These are phyloP conservation scores for Hypsopygia costalis DNA, from an alignment of 2,888 invertebrate species.

Conservation along the genomic window DNA sequence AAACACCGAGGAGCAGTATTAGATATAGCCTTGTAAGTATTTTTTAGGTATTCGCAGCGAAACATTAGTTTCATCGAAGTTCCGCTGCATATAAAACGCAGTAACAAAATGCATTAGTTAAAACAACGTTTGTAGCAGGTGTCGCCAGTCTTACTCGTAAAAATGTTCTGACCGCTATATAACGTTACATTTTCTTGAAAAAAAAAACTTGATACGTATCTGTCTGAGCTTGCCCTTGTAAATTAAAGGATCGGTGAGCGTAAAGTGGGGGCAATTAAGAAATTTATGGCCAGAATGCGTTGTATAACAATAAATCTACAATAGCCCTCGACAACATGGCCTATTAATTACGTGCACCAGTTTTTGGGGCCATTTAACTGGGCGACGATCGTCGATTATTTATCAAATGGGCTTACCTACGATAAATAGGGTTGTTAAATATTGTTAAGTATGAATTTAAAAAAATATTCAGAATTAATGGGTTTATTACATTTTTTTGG, in stretches of 20 bases:
- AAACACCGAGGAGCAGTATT: too few species aligned
- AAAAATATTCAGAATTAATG: too few species aligned
- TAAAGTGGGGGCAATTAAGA: conserved; percentile 72
- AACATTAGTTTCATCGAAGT: too few species aligned
- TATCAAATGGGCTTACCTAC: conserved; percentile 17
- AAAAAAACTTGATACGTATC: conserved; percentile 50
- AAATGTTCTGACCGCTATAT: neutral
- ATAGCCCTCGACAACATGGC: conserved; percentile 58
- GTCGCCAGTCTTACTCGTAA: neutral
- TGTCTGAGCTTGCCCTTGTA: conserved; percentile 67
- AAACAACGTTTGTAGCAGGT: neutral
- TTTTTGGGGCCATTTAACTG: conserved; percentile 37
- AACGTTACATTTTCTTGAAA: conserved; percentile 25
- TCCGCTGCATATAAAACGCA: too few species aligned
- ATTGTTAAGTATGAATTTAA: neutral
- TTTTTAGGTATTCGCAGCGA: too few species aligned
- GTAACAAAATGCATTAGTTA: too few species aligned
- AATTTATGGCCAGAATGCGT: conserved; percentile 70
- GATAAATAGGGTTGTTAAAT: conserved; percentile 12
- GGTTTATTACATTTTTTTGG: too few species aligned
- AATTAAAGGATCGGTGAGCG: conserved; percentile 67
- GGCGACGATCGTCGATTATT: conserved; percentile 15
- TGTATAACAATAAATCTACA: conserved; percentile 77
- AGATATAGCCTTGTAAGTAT: too few species aligned
- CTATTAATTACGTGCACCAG: conserved; percentile 65